phyloP scores from a whole-genome alignment of 37 sponge, comb jelly and placozoan species.

The Spongia lamella region DNA sequence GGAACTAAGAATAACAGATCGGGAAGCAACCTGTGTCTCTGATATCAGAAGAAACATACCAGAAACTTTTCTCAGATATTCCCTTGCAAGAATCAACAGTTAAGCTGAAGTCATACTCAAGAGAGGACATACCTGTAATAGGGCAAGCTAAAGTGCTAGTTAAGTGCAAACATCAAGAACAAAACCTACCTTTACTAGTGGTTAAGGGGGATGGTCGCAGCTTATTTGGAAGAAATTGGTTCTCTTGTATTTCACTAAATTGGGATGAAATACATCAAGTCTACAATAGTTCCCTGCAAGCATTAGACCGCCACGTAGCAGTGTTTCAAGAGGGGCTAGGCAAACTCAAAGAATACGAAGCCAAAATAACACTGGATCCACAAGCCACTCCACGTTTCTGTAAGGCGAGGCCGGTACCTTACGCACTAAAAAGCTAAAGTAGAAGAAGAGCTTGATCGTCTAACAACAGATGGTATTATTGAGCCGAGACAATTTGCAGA shows the following conservation, averaged over 20 bases:
- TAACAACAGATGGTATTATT: not conserved
- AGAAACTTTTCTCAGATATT: too few relatives aligned
- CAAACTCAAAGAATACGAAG: not conserved
- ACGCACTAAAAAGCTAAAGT: constrained; percentile 4
- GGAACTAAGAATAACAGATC: too few relatives aligned
- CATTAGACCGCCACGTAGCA: not conserved
- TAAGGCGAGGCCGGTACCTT: constrained; percentile 7
- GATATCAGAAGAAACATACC: too few relatives aligned
- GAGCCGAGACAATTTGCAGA: constrained; percentile 5
- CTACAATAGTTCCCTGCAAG: not conserved
- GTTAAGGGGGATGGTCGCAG: constrained; percentile 5
- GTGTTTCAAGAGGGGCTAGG: not conserved
- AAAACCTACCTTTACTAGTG: too few relatives aligned
- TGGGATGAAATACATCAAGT: constrained; percentile 6
- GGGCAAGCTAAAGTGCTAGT: too few relatives aligned
- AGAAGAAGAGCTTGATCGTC: not conserved
- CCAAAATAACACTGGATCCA: not conserved
- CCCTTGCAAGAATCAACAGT: too few relatives aligned
- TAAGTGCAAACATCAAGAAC: too few relatives aligned
- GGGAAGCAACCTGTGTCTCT: too few relatives aligned
- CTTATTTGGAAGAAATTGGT: constrained; percentile 6
- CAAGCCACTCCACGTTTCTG: constrained; percentile 1
- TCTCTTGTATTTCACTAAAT: not conserved
- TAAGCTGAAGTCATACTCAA: too few relatives aligned
- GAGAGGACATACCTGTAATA: too few relatives aligned